Percentiles rank a stretch among this genome's conserved stretches.
These are phyloP conservation scores for Polyploca ridens DNA, from an alignment of 2,888 invertebrate genomes.

Conservation along the genomic window DNA sequence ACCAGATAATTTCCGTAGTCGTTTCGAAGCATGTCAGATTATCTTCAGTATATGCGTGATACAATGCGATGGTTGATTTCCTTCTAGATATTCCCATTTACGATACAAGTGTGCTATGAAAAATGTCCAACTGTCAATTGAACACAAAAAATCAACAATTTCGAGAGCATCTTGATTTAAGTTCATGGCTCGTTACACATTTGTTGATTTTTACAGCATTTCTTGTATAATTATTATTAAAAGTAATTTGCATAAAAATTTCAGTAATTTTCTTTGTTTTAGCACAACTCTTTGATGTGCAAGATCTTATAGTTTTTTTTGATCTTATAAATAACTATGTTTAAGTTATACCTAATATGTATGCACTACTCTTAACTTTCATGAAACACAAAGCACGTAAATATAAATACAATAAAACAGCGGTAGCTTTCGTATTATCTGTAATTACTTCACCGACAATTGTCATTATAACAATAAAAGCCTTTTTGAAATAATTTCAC, in stretches of 20 bases:
- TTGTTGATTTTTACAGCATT: background rate
- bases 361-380: too few species aligned
- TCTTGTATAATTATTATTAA: background rate
- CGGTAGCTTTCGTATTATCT: background rate
- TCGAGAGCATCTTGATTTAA: constrained; percentile 41
- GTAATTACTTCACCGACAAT: too few species aligned
- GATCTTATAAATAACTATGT: too few species aligned
- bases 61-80: constrained; percentile 52
- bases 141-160: constrained; percentile 41
- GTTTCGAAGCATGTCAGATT: constrained; percentile 17
- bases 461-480: too few species aligned
- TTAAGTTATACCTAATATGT: too few species aligned
- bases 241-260: background rate
- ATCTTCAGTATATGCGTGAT: constrained; percentile 42
- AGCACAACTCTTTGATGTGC: too few species aligned
- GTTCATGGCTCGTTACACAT: constrained; percentile 37
- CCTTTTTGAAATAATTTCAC: background rate
- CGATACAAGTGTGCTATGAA: constrained; percentile 26
- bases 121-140: constrained; percentile 51
- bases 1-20: constrained; percentile 20
- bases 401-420: too few species aligned
- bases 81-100: constrained; percentile 42
- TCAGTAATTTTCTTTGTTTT: too few species aligned
- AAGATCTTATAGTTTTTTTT: too few species aligned
- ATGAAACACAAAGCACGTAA: too few species aligned